Conservation (phyloP, 2,113 vertebrate genomes). For the Miniopterus natalensis region DNA sequence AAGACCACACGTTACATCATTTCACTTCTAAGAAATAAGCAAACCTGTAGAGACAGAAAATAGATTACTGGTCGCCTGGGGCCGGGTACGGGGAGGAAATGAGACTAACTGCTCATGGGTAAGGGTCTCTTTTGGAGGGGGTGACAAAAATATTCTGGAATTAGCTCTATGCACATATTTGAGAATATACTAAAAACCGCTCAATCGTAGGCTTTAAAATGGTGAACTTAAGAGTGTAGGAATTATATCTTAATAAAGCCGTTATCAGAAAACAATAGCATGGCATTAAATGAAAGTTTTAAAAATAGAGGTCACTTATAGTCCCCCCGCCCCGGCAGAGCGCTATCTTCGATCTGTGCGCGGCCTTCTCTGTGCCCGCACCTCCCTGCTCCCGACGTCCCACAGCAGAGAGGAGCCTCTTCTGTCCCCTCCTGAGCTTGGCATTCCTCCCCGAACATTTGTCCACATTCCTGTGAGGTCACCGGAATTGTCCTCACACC, state of each 20-base stretch:
- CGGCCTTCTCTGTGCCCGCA: neutral
- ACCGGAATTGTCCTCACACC: slow-evolving; percentile 51
- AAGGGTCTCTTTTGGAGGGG: neutral
- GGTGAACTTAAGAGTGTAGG: neutral
- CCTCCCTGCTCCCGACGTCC: rapidly evolving
- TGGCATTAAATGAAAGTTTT: neutral
- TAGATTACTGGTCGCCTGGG: neutral
- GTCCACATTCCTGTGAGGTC: neutral
- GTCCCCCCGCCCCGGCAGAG: rapidly evolving
- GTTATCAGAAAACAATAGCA: neutral
- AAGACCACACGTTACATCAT: rapidly evolving
- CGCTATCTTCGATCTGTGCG: neutral
- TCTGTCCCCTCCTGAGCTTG: neutral
- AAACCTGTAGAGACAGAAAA: neutral
- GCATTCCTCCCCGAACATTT: neutral
- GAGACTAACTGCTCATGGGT: neutral
- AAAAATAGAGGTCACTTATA: neutral
- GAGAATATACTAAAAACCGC: neutral
- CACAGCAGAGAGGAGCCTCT: neutral
- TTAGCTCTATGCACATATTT: neutral
- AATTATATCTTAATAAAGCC: neutral
- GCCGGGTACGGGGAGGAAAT: neutral
- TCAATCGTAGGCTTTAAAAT: neutral
- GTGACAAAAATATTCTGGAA: neutral
- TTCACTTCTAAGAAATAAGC: neutral